Evolutionary conservation across 2,888 invertebrate genomes (phyloP).

Genomic region (Callinectes sapidus): DNA sequence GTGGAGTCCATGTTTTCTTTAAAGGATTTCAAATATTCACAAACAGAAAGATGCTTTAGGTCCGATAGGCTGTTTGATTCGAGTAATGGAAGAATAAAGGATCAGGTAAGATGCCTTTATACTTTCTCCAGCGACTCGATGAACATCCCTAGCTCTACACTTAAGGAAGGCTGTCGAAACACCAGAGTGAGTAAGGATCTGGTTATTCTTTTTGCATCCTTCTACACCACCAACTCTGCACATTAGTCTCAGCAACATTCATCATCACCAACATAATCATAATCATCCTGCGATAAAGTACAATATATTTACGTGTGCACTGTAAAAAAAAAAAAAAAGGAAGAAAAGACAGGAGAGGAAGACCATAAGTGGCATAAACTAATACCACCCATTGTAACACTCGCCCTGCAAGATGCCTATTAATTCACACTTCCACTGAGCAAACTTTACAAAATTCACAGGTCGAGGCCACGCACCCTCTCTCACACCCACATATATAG

Average conservation of each 20-base stretch:
- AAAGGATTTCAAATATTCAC: no score
- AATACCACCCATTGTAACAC: not conserved
- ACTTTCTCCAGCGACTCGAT: no score
- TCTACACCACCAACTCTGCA: not conserved
- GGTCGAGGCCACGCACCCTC: not conserved
- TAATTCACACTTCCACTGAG: not conserved
- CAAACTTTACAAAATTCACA: not conserved
- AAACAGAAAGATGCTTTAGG: no score
- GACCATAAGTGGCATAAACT: not conserved
- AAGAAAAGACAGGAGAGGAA: not conserved
- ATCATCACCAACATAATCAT: not conserved
- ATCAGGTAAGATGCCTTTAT: no score
- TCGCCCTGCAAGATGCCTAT: not conserved
- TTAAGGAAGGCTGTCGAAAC: no score
- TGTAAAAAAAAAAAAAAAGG: not conserved
- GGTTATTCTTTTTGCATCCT: not conserved
- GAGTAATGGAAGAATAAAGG: no score
- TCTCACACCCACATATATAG: not conserved
- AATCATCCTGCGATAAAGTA: not conserved
- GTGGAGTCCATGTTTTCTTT: no score
- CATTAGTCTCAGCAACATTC: not conserved
- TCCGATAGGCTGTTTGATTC: no score
- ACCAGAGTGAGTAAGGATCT: no score
- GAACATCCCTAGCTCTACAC: no score
- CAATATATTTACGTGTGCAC: not conserved